Conservation (phyloP, 2,797 vertebrate genomes). For the Chlorospingus semifuscus region DNA sequence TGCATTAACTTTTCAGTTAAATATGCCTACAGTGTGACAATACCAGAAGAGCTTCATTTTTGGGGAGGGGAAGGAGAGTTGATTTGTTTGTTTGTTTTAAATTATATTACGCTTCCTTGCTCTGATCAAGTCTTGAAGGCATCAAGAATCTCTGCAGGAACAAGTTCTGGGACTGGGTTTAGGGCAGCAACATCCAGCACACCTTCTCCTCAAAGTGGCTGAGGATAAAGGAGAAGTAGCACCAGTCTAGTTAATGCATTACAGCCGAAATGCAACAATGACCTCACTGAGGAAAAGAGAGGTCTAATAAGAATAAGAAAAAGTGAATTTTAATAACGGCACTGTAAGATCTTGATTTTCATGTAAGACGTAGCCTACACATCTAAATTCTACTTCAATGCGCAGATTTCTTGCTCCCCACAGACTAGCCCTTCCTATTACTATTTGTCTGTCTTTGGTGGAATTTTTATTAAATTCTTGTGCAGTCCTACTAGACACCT, state of each 20-base stretch:
- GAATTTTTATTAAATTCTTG: neutral
- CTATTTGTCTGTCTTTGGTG: neutral
- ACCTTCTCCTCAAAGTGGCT: neutral
- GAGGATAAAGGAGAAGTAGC: neutral
- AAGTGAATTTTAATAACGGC: neutral
- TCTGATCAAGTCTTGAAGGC: neutral
- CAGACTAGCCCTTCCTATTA: neutral
- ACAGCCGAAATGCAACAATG: neutral
- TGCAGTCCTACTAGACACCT: neutral
- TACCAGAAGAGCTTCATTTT: neutral
- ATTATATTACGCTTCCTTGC: neutral
- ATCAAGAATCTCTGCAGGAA: neutral
- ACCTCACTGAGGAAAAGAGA: neutral
- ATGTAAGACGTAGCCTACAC: neutral
- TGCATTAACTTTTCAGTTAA: neutral
- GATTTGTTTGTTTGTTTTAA: neutral
- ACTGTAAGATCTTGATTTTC: neutral
- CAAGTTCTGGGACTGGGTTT: neutral
- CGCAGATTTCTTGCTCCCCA: neutral
- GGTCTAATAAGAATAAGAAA: neutral
- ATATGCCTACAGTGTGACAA: neutral
- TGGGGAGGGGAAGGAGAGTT: neutral
- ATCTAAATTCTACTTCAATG: neutral
- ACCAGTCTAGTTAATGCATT: neutral
- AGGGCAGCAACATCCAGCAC: neutral